Evolutionary conservation across 2,888 invertebrate species (phyloP).

Genomic region (Acleris literana): DNA sequence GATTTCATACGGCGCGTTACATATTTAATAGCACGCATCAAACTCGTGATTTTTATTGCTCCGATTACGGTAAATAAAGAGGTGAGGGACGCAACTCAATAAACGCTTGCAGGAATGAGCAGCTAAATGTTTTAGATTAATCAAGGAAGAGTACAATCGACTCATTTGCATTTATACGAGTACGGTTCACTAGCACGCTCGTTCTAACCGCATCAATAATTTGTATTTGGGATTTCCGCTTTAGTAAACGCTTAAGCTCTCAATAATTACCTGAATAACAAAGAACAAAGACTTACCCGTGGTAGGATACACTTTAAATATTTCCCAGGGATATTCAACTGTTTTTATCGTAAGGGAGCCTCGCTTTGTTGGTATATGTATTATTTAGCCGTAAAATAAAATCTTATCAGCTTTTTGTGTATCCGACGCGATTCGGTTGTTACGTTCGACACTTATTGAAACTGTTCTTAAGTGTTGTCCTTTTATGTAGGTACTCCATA

Average conservation of each 20-base stretch:
- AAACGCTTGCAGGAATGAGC: slow-evolving; percentile 46
- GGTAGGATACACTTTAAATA: neutral
- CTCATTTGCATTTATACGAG: slow-evolving; percentile 74
- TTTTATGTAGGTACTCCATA: slow-evolving; percentile 83
- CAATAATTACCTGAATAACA: slow-evolving; percentile 31
- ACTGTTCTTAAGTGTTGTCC: slow-evolving; percentile 81
- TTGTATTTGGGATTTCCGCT: slow-evolving; percentile 33
- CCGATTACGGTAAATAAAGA: slow-evolving; percentile 22
- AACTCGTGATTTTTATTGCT: slow-evolving; percentile 18
- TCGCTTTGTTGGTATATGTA: neutral
- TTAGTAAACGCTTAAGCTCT: slow-evolving; percentile 30
- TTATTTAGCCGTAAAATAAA: slow-evolving; percentile 15
- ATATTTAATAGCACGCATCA: slow-evolving; percentile 50
- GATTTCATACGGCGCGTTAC: slow-evolving; percentile 52
- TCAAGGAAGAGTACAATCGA: slow-evolving; percentile 67
- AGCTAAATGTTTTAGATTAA: slow-evolving; percentile 71
- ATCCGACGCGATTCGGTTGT: slow-evolving; percentile 51
- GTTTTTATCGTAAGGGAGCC: neutral
- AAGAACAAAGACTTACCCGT: neutral
- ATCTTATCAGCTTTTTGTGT: slow-evolving; percentile 20
- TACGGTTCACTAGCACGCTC: slow-evolving; percentile 53
- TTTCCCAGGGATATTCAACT: neutral
- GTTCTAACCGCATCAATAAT: slow-evolving; percentile 60
- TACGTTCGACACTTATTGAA: slow-evolving; percentile 78
- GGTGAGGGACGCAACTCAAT: slow-evolving; percentile 46